Evolutionary conservation across 2,888 invertebrate species (phyloP).

Genomic region (Piscicola geometra): DNA sequence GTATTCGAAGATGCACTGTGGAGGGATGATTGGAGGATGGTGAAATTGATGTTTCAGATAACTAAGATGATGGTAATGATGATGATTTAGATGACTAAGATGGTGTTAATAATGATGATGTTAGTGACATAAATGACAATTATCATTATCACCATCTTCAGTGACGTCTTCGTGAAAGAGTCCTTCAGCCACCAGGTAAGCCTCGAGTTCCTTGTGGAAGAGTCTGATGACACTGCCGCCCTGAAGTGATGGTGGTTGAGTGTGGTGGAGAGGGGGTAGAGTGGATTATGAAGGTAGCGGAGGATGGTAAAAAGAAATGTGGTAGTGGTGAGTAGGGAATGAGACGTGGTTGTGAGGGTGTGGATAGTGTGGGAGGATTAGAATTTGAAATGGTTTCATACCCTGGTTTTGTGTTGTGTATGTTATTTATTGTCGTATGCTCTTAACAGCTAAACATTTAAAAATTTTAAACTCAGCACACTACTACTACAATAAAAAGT

Average conservation of each 20-base stretch:
- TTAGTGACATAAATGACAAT: background rate
- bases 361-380: background rate
- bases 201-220: constrained; percentile 56
- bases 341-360: background rate
- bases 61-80: constrained; percentile 15
- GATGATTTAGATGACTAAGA: background rate
- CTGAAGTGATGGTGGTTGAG: too few species aligned
- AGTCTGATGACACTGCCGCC: constrained; percentile 54
- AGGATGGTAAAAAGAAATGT: background rate
- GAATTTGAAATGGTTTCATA: background rate
- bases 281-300: background rate
- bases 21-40: constrained; percentile 14
- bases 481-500: too few species aligned
- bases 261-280: background rate
- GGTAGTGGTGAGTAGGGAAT: background rate
- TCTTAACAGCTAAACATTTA: too few species aligned
- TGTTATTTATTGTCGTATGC: too few species aligned
- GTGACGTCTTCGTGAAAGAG: constrained; percentile 55
- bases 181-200: constrained; percentile 56
- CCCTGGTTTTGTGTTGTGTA: too few species aligned
- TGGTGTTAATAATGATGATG: background rate
- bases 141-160: constrained; percentile 51
- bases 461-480: too few species aligned
- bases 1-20: constrained; percentile 55
- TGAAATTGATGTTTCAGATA: background rate